Percentiles rank a stretch among this genome's conserved stretches.
Evolutionary conservation across 2,888 invertebrate species (phyloP).

Genomic region (Nowickia ferox): DNA sequence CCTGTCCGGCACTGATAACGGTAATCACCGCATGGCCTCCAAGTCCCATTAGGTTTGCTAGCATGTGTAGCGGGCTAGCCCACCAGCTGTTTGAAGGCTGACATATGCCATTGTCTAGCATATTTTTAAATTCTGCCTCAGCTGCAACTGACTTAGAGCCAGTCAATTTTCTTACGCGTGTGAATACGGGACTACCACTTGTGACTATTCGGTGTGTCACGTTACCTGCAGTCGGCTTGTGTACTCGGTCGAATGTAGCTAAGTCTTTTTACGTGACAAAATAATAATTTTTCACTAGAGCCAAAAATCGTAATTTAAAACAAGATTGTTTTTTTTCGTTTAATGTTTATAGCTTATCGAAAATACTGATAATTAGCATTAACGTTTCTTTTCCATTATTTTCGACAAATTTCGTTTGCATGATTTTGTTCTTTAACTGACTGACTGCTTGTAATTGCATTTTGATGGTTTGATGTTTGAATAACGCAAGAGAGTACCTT

Average conservation of each 20-base stretch:
- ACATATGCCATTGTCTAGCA: constrained; percentile 62
- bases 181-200: constrained; percentile 18
- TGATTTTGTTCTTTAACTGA: no score
- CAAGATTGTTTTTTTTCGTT: no score
- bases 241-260: neutral
- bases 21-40: constrained; percentile 41
- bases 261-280: neutral
- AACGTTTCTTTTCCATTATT: no score
- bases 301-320: no score
- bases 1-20: neutral
- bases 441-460: no score
- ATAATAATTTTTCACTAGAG: no score
- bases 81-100: constrained; percentile 68
- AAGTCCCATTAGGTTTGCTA: constrained; percentile 57
- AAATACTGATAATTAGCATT: no score
- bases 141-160: constrained; percentile 57
- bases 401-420: no score
- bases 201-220: constrained; percentile 25
- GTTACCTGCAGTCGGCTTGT: neutral
- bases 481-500: no score
- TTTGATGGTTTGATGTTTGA: no score
- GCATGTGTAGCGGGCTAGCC: constrained; percentile 68
- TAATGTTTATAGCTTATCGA: no score
- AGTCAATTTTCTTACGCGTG: constrained; percentile 20
- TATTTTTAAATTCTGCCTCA: constrained; percentile 65